phyloP scores from a whole-genome alignment of 2,888 invertebrate genomes.

The Temnothorax rugatulus region DNA sequence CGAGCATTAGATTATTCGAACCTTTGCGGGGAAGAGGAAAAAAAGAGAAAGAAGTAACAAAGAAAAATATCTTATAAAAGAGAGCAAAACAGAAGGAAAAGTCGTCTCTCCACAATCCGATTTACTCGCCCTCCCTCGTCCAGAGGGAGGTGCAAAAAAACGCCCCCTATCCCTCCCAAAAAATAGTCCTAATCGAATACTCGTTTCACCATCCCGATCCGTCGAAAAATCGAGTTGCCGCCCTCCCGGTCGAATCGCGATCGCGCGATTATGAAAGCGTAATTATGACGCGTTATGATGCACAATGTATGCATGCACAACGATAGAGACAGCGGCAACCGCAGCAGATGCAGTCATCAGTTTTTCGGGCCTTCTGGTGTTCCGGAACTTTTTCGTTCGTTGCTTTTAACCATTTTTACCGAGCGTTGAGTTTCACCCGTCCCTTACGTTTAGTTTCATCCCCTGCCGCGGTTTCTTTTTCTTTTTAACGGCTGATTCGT shows the following conservation, averaged over 20 bases:
- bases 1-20: not conserved
- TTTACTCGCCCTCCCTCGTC: slow-evolving; percentile 36
- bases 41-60: not conserved
- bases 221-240: slow-evolving; percentile 23
- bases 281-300: slow-evolving; percentile 2
- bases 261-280: not conserved
- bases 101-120: slow-evolving; percentile 27
- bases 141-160: not conserved
- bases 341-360: slow-evolving; percentile 58
- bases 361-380: slow-evolving; percentile 76
- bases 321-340: slow-evolving; percentile 47
- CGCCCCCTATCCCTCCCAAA: not conserved
- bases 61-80: slow-evolving; percentile 6
- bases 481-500: slow-evolving; percentile 21
- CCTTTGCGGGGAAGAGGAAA: slow-evolving; percentile 2
- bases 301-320: slow-evolving; percentile 9
- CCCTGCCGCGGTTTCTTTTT: not conserved
- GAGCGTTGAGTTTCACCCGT: slow-evolving; percentile 17
- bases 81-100: slow-evolving; percentile 19
- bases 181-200: slow-evolving; percentile 24
- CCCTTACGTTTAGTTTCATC: slow-evolving; percentile 18
- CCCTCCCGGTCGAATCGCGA: slow-evolving; percentile 22
- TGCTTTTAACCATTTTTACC: slow-evolving; percentile 45
- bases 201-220: slow-evolving; percentile 9
- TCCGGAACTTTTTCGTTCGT: slow-evolving; percentile 68